These are phyloP conservation scores for Rhagonycha lutea DNA, from an alignment of 2,888 invertebrate genomes.

Conservation along the genomic window DNA sequence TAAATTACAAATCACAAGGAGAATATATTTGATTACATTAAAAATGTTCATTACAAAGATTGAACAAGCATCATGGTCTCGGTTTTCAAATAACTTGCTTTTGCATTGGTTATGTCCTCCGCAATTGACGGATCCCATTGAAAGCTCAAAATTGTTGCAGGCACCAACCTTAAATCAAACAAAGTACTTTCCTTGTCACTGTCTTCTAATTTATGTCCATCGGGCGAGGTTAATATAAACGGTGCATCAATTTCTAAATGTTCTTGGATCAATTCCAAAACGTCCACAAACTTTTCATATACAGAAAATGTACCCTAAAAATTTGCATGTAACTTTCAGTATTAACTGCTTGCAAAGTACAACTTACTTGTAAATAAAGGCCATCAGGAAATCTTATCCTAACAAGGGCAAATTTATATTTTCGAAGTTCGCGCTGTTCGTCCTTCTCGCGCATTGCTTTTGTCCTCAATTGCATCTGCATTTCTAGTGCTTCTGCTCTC, in stretches of 20 bases:
- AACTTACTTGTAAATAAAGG: constrained; percentile 73
- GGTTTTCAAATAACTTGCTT: constrained; percentile 70
- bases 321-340: neutral
- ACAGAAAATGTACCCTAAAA: constrained; percentile 87
- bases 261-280: constrained; percentile 81
- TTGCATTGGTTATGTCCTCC: constrained; percentile 59
- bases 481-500: constrained; percentile 78
- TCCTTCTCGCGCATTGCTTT: constrained; percentile 95
- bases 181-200: constrained; percentile 74
- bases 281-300: constrained; percentile 73
- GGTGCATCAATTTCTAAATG: constrained; percentile 71
- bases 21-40: neutral
- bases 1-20: neutral
- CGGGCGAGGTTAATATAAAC: constrained; percentile 71
- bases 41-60: constrained; percentile 54
- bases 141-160: constrained; percentile 81
- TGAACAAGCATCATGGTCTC: constrained; percentile 75
- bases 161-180: constrained; percentile 78
- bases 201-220: constrained; percentile 69
- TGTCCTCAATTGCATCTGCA: constrained; percentile 82
- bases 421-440: constrained; percentile 75
- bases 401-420: constrained; percentile 85
- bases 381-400: constrained; percentile 89
- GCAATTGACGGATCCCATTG: constrained; percentile 64
- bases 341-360: neutral